A percentile compares a stretch with the other conserved stretches of the same genome.
Evolutionary conservation across 2,797 vertebrate species (phyloP).

Genomic region (Geotrypetes seraphini): DNA sequence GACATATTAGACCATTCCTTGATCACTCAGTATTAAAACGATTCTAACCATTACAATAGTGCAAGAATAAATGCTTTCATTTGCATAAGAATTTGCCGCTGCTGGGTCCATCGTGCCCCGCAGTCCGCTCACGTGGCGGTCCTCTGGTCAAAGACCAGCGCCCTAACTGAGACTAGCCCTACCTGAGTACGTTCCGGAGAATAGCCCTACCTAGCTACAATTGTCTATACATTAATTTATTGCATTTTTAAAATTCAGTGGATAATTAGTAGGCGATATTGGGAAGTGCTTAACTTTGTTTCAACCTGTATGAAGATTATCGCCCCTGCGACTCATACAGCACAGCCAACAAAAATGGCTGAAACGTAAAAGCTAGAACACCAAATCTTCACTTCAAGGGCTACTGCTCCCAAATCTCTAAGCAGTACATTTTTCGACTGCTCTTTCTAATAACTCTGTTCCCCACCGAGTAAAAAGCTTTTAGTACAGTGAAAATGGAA

Average conservation of each 20-base stretch:
- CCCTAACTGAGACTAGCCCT: too few relatives aligned
- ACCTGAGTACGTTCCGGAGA: too few relatives aligned
- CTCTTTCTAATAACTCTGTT: constrained; percentile 46
- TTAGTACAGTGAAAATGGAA: constrained; percentile 36
- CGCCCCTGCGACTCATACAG: constrained; percentile 46
- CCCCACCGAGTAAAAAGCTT: constrained; percentile 47
- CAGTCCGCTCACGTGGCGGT: too few relatives aligned
- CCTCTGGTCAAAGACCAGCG: too few relatives aligned
- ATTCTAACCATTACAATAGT: constrained; percentile 7
- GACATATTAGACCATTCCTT: constrained; percentile 20
- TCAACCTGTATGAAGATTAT: constrained; percentile 51
- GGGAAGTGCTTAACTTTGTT: constrained; percentile 44
- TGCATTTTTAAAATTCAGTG: constrained; percentile 39
- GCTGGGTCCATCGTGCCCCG: too few relatives aligned
- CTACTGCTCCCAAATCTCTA: constrained; percentile 45
- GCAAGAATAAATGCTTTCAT: constrained; percentile 18
- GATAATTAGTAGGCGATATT: constrained; percentile 47
- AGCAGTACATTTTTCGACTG: constrained; percentile 44
- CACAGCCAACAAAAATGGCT: constrained; percentile 43
- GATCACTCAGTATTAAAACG: constrained; percentile 16
- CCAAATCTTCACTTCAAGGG: constrained; percentile 47
- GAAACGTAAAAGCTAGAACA: constrained; percentile 50
- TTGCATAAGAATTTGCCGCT: too few relatives aligned
- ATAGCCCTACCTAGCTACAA: constrained; percentile 30
- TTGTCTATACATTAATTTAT: constrained; percentile 46